Base-by-base conservation (phyloP, 2,113 vertebrate species). In the Pomatostomus ruficeps region DNA sequence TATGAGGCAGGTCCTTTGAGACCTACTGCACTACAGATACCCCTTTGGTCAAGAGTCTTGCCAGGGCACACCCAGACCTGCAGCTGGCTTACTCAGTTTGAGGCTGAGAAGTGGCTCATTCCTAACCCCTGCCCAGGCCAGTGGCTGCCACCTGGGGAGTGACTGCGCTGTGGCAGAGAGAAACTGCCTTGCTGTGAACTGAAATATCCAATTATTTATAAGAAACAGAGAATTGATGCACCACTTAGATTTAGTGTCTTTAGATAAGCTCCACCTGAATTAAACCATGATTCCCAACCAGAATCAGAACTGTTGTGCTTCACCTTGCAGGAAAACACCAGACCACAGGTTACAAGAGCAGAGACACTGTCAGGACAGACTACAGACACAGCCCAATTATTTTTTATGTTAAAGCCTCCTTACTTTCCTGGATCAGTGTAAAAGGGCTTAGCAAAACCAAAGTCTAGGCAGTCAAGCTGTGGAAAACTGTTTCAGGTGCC, bases 1-100 rank as follows among this genome's bases (percentile, higher is more conserved):
- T 51, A 33, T 19, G 40, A 85, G 31, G 48, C 11, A 54, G 35
- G 45, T 38, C 33, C 54, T 82, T n/a, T 1, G 5, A n/a, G 51
- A 77, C 18, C 28, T 42, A 5, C 28, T 15, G 58, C 1, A 4
- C 38, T 33, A 66, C 23, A 40, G 51, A 76, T 24, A 88, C 7
- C 19, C 25, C 4, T 21, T 2, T 23, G 33, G 51, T n/a, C 40
- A 26, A 43, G 24, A 48, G 35, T 19, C 21, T 26, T 54, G 28
- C 8, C 59, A 40, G 46, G 9, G 14, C 49, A 89, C 45, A 72
- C 9, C 35, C 62, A 82, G 36, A 43, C 9, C 62, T 55, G 66
- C 76, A 52, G 17, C 0, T 42, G 6, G 3, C 40, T 51, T 14
- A 11, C 33, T 1, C 2, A 6, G 33, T 43, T n/a, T 29, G 2